A percentile compares a stretch with the other conserved stretches of the same genome.
These are phyloP conservation scores for Piliocolobus tephrosceles DNA, from an alignment of 2,113 vertebrate genomes.

Conservation along the genomic window DNA sequence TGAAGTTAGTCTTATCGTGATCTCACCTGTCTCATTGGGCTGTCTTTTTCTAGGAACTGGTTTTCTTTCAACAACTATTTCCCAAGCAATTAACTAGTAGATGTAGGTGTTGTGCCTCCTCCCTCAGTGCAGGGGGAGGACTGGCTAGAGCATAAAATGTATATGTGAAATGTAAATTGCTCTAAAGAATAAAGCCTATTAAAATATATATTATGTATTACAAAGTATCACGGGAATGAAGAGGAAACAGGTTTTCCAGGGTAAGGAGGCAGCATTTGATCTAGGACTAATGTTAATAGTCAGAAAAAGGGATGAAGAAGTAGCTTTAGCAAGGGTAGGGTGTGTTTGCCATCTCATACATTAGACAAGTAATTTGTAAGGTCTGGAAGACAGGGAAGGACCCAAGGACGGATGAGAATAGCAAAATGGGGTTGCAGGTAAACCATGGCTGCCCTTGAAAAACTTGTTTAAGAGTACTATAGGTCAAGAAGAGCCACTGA, in stretches of 20 bases:
- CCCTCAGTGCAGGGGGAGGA: not conserved
- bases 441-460: not conserved
- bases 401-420: not conserved
- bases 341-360: not conserved
- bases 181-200: not conserved
- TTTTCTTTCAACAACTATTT: constrained; percentile 25
- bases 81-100: not conserved
- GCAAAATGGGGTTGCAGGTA: not conserved
- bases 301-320: not conserved
- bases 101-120: not conserved
- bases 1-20: not conserved
- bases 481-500: not conserved
- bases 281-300: not conserved
- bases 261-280: not conserved
- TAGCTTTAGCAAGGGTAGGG: not conserved
- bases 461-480: not conserved
- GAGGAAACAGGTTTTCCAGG: not conserved
- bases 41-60: not conserved
- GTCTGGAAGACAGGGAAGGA: not conserved
- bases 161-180: not conserved
- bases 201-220: not conserved
- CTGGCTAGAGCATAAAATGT: not conserved
- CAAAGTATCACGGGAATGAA: not conserved
- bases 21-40: not conserved
- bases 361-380: not conserved